Base-by-base conservation (phyloP, 2,113 vertebrate species). In the Lamprologus tigripictilis region DNA sequence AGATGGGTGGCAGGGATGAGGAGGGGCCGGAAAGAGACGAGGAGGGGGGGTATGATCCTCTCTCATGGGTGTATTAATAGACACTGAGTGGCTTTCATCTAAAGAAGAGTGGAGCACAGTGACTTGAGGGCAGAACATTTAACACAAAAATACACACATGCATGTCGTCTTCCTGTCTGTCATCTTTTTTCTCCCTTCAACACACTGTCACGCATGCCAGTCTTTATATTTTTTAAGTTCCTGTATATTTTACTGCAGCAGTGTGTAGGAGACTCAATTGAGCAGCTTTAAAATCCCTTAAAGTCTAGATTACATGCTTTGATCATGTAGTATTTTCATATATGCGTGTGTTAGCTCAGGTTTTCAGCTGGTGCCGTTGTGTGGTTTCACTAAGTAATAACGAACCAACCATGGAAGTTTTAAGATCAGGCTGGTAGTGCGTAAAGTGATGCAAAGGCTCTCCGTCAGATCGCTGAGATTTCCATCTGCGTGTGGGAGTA, bases 21-120 rank as follows among this genome's bases (percentile, higher is more conserved):
- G 42, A 68, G 31, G 51, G 47, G 81, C 21, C 57, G 90, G 80
- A 85, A 51, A 45, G 55, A 82, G 53, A 71, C 21, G 4, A 16
- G 21, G 21, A 61, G 84, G 49, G 45, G 86, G 86, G 57, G 57
- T 33, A 84, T 58, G 76, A 92, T 82, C 88, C 63, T 91, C 86
- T 86, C 66, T 91, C 89, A 82, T 63, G 80, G 45, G 89, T 86
- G 37, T 96, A 96, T 96, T 95, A 92, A 95, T 96, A 95, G 95
- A 93, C 76, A 21, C 82, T 88, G 87, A 94, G 94, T 93, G 92
- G 92, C 88, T 94, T 94, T 96, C 96, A 95, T 96, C 94, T 51
- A 35, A 61, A 51, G 82, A 80, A 84, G 88, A 93, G 80, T 85
- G 68, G 89, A 92, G 89, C 54, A 89, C 61, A 5, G 68, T 80